Evolutionary conservation across 2,888 invertebrate species (phyloP).

Genomic region (Spisula subtruncata): DNA sequence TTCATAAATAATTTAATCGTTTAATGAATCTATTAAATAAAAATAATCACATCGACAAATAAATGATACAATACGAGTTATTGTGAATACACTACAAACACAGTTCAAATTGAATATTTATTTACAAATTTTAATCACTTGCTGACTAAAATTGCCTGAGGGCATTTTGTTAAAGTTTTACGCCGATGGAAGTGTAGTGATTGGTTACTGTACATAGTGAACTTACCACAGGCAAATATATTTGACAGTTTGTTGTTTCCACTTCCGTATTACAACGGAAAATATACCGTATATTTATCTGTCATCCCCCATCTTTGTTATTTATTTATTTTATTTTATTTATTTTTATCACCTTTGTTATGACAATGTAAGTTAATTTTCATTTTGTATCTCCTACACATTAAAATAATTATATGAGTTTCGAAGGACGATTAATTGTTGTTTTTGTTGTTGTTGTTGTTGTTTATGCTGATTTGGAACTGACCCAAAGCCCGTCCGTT

Average conservation of each 20-base stretch:
- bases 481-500: no score
- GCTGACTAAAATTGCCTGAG: neutral
- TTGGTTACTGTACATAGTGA: neutral
- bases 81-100: neutral
- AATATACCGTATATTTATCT: neutral
- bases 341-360: no score
- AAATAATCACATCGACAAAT: no score
- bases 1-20: neutral
- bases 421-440: no score
- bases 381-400: neutral
- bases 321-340: no score
- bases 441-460: no score
- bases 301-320: no score
- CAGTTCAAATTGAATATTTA: neutral
- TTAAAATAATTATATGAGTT: no score
- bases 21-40: neutral
- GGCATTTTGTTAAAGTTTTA: neutral
- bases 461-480: no score
- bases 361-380: neutral
- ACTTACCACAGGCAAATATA: neutral
- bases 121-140: slow-evolving; percentile 2
- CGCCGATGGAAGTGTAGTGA: neutral
- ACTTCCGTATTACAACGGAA: slow-evolving; percentile 6
- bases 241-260: neutral
- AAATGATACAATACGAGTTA: no score